Percentiles rank a stretch among this genome's conserved stretches.
Evolutionary conservation across 2,797 vertebrate species (phyloP).

Genomic region (Craterocephalus amniculus): DNA sequence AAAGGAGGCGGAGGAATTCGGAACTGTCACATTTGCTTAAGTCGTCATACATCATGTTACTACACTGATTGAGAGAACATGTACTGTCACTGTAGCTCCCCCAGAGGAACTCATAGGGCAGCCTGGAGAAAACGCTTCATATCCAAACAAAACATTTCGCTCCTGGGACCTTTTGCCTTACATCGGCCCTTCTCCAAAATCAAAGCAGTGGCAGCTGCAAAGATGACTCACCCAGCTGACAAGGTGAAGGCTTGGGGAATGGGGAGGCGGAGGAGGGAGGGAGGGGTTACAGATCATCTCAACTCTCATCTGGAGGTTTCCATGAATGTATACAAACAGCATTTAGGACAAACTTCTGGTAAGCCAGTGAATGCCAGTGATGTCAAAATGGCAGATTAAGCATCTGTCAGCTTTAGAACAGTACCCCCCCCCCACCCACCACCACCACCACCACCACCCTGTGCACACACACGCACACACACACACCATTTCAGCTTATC

Average conservation of each 20-base stretch:
- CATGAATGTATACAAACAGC: conserved; percentile 52
- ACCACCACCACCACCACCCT: too few relatives aligned
- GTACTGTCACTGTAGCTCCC: conserved; percentile 43
- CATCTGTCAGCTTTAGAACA: neutral
- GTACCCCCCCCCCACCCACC: too few relatives aligned
- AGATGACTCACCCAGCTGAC: conserved; percentile 64
- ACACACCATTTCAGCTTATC: conserved; percentile 31
- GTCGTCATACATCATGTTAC: conserved; percentile 48
- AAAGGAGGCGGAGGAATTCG: conserved; percentile 27
- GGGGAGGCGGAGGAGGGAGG: neutral
- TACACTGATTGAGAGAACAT: conserved; percentile 50
- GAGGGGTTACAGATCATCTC: conserved; percentile 30
- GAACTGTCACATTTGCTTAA: conserved; percentile 61
- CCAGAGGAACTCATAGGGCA: conserved; percentile 45
- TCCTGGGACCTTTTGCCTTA: conserved; percentile 48
- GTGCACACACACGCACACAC: too few relatives aligned
- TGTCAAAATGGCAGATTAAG: conserved; percentile 54
- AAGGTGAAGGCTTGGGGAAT: conserved; percentile 49
- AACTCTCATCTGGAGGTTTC: conserved; percentile 47
- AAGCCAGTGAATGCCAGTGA: conserved; percentile 51
- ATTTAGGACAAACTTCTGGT: conserved; percentile 41
- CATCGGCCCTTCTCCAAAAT: conserved; percentile 54
- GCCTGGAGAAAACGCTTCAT: conserved; percentile 45
- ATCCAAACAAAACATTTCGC: conserved; percentile 65
- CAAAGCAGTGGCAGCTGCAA: conserved; percentile 63